Evolutionary conservation across 2,113 vertebrate genomes (phyloP), one percentile per base, ranked within the genome.

Genomic region (Dasyurus viverrinus): DNA sequence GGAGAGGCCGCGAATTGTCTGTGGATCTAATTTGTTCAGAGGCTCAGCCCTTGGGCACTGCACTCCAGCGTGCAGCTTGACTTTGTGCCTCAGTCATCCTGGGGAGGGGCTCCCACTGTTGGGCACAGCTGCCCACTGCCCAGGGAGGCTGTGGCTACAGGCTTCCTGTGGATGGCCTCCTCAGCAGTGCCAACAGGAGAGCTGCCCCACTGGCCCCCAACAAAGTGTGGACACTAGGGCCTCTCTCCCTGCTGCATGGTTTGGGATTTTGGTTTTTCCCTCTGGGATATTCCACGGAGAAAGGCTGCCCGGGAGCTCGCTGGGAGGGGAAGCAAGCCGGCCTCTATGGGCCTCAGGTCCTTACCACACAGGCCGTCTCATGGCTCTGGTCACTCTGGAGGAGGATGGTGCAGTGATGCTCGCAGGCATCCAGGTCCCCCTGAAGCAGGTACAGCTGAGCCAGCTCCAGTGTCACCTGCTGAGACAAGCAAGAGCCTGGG

Each of bases 341-440:
- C 36, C 36, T 76, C 14, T 1, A 25, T 16, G 36, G 84, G 24
- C 7, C 0, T 8, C 0, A 7, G n/a, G 10, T 54, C 50, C 97
- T 46, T 96, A 99, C 99, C 98, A 98, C 96, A 0, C 96, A 95
- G 36, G 98, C 97, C 0, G 91, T 90, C 53, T 98, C 97, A 0
- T 97, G 98, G 53, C 95, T 84, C 54, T 97, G 94, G 4, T 98
- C 95, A 0, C 97, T 95, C 93, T 98, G 97, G 76, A 99, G 97
- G 47, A 99, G 97, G 25, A 93, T 57, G 1, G 91, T 27, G 68
- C 98, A 99, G 30, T 98, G 97, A 27, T 98, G 97, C 92, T 98
- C 97, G 12, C 98, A 99, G 57, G 98, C 92, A 76, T 98, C 98
- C 96, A 98, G 95, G 23, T 99, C 97, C 10, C 98, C 98, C 96